Evolutionary conservation across 2,888 invertebrate species (phyloP).

Genomic region (Elmis aenea): DNA sequence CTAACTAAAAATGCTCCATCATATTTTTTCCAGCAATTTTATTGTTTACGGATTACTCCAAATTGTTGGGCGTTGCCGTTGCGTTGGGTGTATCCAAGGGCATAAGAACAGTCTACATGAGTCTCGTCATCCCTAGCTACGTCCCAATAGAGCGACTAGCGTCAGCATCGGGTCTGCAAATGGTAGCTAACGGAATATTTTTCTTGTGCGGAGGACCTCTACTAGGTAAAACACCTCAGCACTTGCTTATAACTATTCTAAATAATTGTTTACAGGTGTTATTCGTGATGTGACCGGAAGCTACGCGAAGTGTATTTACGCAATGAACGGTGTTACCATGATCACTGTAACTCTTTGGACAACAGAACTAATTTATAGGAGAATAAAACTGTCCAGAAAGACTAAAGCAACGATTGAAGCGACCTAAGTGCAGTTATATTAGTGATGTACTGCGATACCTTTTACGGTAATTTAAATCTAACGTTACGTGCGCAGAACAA

Average conservation of each 20-base stretch:
- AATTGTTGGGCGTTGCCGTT: conserved; percentile 50
- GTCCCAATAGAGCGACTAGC: conserved; percentile 63
- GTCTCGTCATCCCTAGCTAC: conserved; percentile 62
- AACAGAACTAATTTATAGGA: conserved; percentile 39
- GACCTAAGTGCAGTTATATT: too few species aligned
- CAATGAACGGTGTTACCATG: conserved; percentile 58
- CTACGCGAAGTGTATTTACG: conserved; percentile 55
- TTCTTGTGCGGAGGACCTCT: conserved; percentile 58
- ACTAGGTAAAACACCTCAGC: conserved; percentile 50
- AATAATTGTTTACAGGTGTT: conserved; percentile 49
- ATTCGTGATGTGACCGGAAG: conserved; percentile 58
- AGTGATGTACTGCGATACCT: too few species aligned
- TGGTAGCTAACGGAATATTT: conserved; percentile 62
- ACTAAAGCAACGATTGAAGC: background rate
- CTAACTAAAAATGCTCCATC: too few species aligned
- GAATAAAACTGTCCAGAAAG: conserved; percentile 5
- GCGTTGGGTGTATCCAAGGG: conserved; percentile 65
- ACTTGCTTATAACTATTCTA: background rate
- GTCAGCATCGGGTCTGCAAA: conserved; percentile 65
- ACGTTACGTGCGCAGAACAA: too few species aligned
- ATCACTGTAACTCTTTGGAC: conserved; percentile 58
- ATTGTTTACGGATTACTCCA: conserved; percentile 37
- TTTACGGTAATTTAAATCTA: too few species aligned
- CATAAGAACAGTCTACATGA: conserved; percentile 64
- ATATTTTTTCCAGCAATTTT: conserved; percentile 40